Conservation (phyloP, 2,888 invertebrate genomes). For the Podabrus alpinus region DNA sequence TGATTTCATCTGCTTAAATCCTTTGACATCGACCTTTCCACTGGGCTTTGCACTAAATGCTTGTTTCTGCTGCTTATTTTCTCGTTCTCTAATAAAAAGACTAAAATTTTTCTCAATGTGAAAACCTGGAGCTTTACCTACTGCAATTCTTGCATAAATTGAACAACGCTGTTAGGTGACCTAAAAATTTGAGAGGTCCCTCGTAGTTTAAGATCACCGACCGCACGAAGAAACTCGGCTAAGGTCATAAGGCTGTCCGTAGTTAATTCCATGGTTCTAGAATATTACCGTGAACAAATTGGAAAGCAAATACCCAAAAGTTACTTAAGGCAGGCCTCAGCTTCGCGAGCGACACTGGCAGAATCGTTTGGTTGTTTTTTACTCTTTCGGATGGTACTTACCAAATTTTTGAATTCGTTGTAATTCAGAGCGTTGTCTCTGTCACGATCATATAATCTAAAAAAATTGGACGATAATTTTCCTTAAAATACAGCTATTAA, state of each 20-base stretch:
- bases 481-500: too few species aligned
- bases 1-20: not conserved
- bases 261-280: slow-evolving; percentile 38
- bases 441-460: slow-evolving; percentile 64
- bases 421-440: slow-evolving; percentile 60
- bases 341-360: slow-evolving; percentile 60
- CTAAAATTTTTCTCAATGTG: not conserved
- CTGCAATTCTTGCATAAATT: slow-evolving; percentile 40
- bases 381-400: slow-evolving; percentile 60
- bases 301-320: not conserved
- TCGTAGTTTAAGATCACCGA: slow-evolving; percentile 67
- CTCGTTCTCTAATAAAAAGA: not conserved
- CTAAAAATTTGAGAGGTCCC: slow-evolving; percentile 71
- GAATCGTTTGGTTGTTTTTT: slow-evolving; percentile 61
- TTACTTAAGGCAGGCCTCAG: slow-evolving; percentile 50
- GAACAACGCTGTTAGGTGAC: slow-evolving; percentile 56
- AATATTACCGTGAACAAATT: not conserved
- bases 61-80: not conserved
- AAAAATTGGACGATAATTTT: slow-evolving; percentile 24
- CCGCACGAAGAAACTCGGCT: slow-evolving; percentile 63
- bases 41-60: too few species aligned
- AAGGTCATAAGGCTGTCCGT: slow-evolving; percentile 49
- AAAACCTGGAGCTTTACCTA: not conserved
- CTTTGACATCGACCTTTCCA: not conserved
- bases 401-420: slow-evolving; percentile 64